Evolutionary conservation across 1,140 invertebrate genomes (phyloP).

Genomic region (Phortica variegata): DNA sequence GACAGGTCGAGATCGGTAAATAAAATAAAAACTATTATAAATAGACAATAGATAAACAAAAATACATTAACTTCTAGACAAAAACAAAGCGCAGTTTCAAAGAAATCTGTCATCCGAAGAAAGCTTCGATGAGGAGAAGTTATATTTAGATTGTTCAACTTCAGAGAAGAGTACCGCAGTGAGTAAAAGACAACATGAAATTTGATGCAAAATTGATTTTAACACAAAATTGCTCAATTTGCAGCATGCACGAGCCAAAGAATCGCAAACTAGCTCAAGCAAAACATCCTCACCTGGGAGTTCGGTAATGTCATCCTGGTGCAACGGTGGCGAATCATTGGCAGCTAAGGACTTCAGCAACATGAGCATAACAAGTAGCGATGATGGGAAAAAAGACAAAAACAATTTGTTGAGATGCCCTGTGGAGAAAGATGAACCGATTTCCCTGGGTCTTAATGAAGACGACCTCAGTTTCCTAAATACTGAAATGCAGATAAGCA

Average conservation of each 20-base stretch:
- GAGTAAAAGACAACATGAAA: constrained; percentile 4
- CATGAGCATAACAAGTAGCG: constrained; percentile 61
- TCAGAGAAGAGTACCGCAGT: constrained; percentile 50
- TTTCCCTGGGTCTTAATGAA: constrained; percentile 32
- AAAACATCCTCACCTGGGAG: constrained; percentile 58
- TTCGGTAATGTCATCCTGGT: constrained; percentile 61
- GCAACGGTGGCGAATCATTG: constrained; percentile 67
- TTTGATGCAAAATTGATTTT: not conserved
- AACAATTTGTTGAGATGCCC: too few species aligned
- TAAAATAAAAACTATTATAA: not conserved
- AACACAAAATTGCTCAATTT: too few species aligned
- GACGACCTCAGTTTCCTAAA: constrained; percentile 42
- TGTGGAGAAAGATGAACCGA: constrained; percentile 26
- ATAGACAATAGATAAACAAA: too few species aligned
- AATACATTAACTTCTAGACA: not conserved
- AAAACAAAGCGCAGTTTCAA: not conserved
- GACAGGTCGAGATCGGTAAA: constrained; percentile 7
- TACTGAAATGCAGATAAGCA: constrained; percentile 47
- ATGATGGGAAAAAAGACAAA: constrained; percentile 58
- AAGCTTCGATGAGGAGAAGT: constrained; percentile 52
- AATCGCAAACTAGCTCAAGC: constrained; percentile 29
- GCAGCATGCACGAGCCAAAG: constrained; percentile 15
- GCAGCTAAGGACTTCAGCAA: constrained; percentile 63
- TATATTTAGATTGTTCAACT: constrained; percentile 50
- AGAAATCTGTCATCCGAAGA: constrained; percentile 18